These are phyloP conservation scores for Mesitornis unicolor DNA, from an alignment of 2,113 vertebrate species.

Conservation along the genomic window DNA sequence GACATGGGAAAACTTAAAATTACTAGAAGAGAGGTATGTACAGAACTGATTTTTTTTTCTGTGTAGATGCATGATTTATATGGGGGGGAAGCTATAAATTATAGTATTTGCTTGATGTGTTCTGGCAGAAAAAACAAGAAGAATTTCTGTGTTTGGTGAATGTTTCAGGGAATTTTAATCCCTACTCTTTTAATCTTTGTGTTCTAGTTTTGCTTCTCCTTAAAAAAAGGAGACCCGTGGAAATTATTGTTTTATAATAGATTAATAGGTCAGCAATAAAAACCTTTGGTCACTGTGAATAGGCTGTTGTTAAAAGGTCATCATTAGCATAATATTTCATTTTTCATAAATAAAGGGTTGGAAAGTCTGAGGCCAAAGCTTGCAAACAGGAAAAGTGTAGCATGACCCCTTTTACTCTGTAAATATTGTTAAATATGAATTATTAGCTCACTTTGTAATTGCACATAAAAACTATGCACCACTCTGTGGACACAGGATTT, in stretches of 20 bases:
- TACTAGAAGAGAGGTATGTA: slow-evolving; percentile 74
- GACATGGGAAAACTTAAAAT: slow-evolving; percentile 92
- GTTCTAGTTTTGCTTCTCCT: neutral
- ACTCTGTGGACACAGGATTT: neutral
- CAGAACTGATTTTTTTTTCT: slow-evolving; percentile 44
- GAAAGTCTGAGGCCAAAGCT: slow-evolving; percentile 5
- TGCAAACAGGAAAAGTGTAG: slow-evolving; percentile 35
- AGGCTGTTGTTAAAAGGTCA: slow-evolving; percentile 52
- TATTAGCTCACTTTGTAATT: neutral
- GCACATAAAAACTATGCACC: neutral
- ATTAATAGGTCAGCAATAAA: slow-evolving; percentile 54
- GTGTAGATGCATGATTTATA: slow-evolving; percentile 54
- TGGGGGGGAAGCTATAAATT: slow-evolving; percentile 14
- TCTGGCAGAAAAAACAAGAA: slow-evolving; percentile 30
- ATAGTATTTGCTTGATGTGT: slow-evolving; percentile 28
- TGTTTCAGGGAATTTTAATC: slow-evolving; percentile 10
- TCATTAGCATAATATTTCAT: slow-evolving; percentile 45
- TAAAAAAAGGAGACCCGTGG: neutral
- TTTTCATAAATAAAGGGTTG: slow-evolving; percentile 57
- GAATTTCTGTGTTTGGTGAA: neutral
- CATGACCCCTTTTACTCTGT: slow-evolving; percentile 37
- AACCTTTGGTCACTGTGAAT: slow-evolving; percentile 33
- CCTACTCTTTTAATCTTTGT: slow-evolving; percentile 18
- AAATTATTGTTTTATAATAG: slow-evolving; percentile 64
- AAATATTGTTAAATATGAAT: slow-evolving; percentile 40